phyloP scores from a whole-genome alignment of 2,797 vertebrate species.

The Rhadinocentrus ornatus region DNA sequence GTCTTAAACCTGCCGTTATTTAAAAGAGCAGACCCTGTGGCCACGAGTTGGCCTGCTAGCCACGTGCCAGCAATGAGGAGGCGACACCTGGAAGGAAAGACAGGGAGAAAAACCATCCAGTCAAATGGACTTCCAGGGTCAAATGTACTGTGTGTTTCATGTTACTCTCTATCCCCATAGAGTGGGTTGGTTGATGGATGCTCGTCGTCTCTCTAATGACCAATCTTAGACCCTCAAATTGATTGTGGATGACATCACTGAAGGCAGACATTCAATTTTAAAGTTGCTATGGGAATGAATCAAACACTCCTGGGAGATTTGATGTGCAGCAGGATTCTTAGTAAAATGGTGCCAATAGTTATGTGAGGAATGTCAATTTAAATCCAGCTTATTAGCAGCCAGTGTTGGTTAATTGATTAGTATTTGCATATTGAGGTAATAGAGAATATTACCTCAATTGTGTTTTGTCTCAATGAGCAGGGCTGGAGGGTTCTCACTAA shows the following conservation, averaged over 20 bases:
- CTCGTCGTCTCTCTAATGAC: constrained; percentile 62
- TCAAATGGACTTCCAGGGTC: constrained; percentile 67
- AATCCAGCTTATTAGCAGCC: constrained; percentile 49
- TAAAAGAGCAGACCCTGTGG: constrained; percentile 77
- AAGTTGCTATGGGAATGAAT: constrained; percentile 43
- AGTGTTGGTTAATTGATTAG: constrained; percentile 51
- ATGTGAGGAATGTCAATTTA: constrained; percentile 51
- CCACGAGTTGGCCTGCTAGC: constrained; percentile 73
- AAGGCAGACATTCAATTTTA: constrained; percentile 33
- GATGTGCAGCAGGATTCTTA: constrained; percentile 24
- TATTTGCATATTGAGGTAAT: constrained; percentile 41
- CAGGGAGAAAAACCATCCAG: constrained; percentile 29
- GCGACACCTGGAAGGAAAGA: constrained; percentile 41
- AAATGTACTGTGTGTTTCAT: constrained; percentile 49
- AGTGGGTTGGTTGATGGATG: constrained; percentile 55
- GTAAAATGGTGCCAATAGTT: constrained; percentile 41
- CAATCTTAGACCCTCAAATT: constrained; percentile 48
- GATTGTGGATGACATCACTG: constrained; percentile 56
- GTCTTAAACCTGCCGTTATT: constrained; percentile 83
- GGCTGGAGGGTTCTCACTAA: constrained; percentile 41
- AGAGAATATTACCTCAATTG: constrained; percentile 45
- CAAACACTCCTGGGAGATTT: constrained; percentile 25
- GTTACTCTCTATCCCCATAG: constrained; percentile 35
- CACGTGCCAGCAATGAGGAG: constrained; percentile 60
- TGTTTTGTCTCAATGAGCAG: constrained; percentile 37